Evolutionary conservation across 2,888 invertebrate genomes (phyloP), one percentile per base, ranked within the genome.

Genomic region (Hydriomena furcata): DNA sequence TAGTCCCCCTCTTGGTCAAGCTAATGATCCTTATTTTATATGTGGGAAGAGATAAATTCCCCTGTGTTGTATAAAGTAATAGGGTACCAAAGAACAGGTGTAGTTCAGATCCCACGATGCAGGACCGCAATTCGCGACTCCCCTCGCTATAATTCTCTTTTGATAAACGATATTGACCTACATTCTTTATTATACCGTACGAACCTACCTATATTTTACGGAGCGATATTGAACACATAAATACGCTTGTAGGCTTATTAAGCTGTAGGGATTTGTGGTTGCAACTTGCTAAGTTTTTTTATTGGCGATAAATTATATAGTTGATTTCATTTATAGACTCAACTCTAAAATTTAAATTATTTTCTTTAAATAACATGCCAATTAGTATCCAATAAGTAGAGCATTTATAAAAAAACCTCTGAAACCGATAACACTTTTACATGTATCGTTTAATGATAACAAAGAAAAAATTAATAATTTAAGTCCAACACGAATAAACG

Each of bases 31-130:
- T 50, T 55, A 52, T 38, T 1, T 5, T 31, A 25, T 17, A n/a
- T 11, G 28, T 2, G n/a, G 41, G 55, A 56, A 24, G 36, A 47
- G 58, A 44, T 56, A 48, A 45, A 62, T 58, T 66, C 21, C 21
- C 30, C 4, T 40, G 17, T 37, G 25, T 8, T 46, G 40, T 41
- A 10, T 27, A 32, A 36, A 49, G 28, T 61, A 68, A 71, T 66
- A 68, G 75, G 75, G 75, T 65, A 60, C 50, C 30, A 56, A 55
- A 54, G 65, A 64, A 75, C 76, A 77, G 76, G 76, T 76, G 77
- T 58, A 65, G 60, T 43, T 36, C 44, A 54, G 68, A 61, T 66
- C 70, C 66, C 71, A 69, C 69, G 67, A 63, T 70, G 57, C 62
- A 60, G 61, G 65, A 60, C 66, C 66, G 56, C 60, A 69, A 68